These are phyloP conservation scores for Myiozetetes cayanensis DNA, from an alignment of 2,113 vertebrate genomes.

Conservation along the genomic window DNA sequence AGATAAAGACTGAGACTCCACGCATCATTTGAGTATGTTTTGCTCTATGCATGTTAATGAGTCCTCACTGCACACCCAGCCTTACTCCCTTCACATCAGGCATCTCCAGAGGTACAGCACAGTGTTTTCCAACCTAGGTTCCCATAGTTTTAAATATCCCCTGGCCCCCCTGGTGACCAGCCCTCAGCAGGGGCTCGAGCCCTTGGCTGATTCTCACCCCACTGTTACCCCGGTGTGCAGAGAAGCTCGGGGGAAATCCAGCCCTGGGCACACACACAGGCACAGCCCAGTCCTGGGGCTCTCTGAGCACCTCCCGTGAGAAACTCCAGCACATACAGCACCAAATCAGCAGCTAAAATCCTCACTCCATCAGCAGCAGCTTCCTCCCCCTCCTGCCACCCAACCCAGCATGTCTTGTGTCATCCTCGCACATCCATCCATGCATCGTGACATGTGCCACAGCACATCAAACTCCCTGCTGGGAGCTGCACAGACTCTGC, in stretches of 20 bases:
- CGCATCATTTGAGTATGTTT: fast-evolving
- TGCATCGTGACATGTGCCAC: fast-evolving
- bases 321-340: neutral
- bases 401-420: fast-evolving
- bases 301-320: neutral
- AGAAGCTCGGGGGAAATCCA: no score
- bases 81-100: neutral
- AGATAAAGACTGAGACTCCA: neutral
- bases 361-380: fast-evolving
- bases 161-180: fast-evolving
- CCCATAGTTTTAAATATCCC: fast-evolving
- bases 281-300: neutral
- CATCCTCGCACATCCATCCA: neutral
- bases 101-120: neutral
- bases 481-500: neutral
- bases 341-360: fast-evolving
- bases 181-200: neutral
- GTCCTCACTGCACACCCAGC: neutral
- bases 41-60: fast-evolving
- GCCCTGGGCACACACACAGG: neutral
- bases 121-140: neutral
- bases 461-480: fast-evolving
- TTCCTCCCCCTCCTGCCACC: neutral
- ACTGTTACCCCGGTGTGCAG: fast-evolving
- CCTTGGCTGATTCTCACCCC: fast-evolving